Base-by-base conservation (phyloP, 2,888 invertebrate species). In the Lepidochitona cinerea region DNA sequence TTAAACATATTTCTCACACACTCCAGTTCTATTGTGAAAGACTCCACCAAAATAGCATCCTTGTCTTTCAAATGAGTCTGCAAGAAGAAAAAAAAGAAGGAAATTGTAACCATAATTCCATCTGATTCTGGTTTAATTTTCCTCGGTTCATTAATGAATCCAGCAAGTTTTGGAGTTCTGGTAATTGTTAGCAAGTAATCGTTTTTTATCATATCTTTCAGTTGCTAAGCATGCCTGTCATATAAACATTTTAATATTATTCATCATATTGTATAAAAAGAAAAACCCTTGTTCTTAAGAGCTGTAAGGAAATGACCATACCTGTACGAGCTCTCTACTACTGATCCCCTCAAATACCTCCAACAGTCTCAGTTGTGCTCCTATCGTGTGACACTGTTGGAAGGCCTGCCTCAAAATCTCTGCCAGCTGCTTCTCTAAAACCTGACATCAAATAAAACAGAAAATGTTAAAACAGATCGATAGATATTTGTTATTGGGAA, bases 331-430 rank as follows among this genome's bases (percentile, higher is more conserved):
- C 70, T 90, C 89, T 75, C 90, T 70, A 29, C 89, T 84, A 77
- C 90, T 90, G 78, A 90, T 87, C 12, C 90, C 90, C 68, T 90
- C 89, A 85, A 90, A 90, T 41, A 90, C 90, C 71, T 90, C 90
- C 35, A 90, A 83, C 52, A 90, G 83, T 18, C 90, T 79, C 29
- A 90, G 83, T 76, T 90, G 89, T 1, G 90, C 83, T 18, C 86
- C 85, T 5, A 90, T 86, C 9, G 89, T 90, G 0, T 89, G 89
- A 75, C 90, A 90, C 74, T 90, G 89, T 36, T 83, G 81, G 73
- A 89, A 89, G 1, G 89, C 85, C 65, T 89, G 83, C 7, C 88
- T 76, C 36, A 90, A 77, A 41, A 90, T 89, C 64, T 85, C 87
- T 1, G 90, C 86, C 53, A 90, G 74, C 14, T 86, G 82, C 41